Conservation (phyloP, 2,113 vertebrate species). For the Mesocricetus auratus region DNA sequence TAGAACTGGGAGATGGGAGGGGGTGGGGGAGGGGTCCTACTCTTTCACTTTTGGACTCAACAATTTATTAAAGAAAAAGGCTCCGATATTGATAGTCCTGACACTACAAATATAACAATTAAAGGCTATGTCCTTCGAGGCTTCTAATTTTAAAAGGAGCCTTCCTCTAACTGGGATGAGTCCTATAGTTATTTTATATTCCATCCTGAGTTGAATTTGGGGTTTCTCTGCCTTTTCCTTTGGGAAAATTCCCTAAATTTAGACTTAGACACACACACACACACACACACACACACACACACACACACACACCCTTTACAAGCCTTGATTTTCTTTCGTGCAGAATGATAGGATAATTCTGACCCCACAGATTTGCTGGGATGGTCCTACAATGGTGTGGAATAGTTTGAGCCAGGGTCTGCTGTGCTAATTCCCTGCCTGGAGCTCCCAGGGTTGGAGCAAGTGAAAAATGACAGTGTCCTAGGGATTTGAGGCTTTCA, state of each 20-base stretch:
- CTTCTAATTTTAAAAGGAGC: slow-evolving; percentile 86
- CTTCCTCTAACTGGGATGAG: slow-evolving; percentile 82
- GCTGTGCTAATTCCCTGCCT: too few relatives aligned
- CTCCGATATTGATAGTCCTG: slow-evolving; percentile 88
- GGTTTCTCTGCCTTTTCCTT: slow-evolving; percentile 63
- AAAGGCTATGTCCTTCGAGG: slow-evolving; percentile 87
- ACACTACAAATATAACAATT: slow-evolving; percentile 88
- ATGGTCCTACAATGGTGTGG: background rate
- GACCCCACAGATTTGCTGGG: too few relatives aligned
- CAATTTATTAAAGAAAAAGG: slow-evolving; percentile 91
- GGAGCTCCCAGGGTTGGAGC: background rate
- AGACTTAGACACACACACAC: background rate
- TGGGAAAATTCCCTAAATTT: slow-evolving; percentile 68
- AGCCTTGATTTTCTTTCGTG: background rate
- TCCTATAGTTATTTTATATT: slow-evolving; percentile 80
- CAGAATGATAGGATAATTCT: background rate
- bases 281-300: background rate
- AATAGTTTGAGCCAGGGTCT: rapidly evolving
- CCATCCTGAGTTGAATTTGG: slow-evolving; percentile 69
- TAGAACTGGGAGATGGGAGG: slow-evolving; percentile 80
- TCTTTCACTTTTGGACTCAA: slow-evolving; percentile 85
- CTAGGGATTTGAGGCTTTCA: background rate
- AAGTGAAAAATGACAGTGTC: rapidly evolving
- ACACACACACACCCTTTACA: background rate
- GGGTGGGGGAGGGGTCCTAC: slow-evolving; percentile 74